These are phyloP conservation scores for Chlorops oryzae DNA, from an alignment of 1,140 invertebrate genomes.

Conservation along the genomic window DNA sequence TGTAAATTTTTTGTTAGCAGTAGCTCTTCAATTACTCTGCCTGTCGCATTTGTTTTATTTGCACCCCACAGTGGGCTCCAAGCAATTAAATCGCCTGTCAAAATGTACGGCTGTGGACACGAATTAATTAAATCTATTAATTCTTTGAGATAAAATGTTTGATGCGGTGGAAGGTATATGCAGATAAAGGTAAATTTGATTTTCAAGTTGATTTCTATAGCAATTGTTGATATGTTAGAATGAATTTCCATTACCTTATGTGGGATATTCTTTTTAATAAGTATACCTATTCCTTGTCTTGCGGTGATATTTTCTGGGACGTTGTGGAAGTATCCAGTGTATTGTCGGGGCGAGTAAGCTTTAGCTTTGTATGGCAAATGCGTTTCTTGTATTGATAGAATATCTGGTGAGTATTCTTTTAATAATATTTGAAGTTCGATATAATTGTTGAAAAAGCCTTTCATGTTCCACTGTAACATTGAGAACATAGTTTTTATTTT, in stretches of 20 bases:
- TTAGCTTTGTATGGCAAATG: background rate
- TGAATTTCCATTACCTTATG: background rate
- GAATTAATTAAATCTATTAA: background rate
- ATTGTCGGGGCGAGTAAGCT: background rate
- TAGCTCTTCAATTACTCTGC: background rate
- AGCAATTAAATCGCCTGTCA: background rate
- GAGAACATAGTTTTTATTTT: background rate
- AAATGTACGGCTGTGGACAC: background rate
- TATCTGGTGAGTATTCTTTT: conserved; percentile 4
- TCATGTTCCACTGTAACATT: conserved; percentile 13
- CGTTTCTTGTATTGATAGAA: conserved; percentile 8
- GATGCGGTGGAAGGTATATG: background rate
- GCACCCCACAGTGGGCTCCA: background rate
- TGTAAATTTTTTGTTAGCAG: background rate
- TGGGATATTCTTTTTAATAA: conserved; percentile 3
- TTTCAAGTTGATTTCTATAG: background rate
- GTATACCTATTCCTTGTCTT: conserved; percentile 2
- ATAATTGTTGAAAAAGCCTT: conserved; percentile 9
- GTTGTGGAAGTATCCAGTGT: conserved; percentile 5
- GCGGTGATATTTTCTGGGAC: background rate
- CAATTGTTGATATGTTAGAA: background rate
- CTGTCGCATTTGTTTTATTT: background rate
- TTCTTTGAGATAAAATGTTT: background rate
- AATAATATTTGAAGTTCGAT: conserved; percentile 3
- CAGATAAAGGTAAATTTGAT: background rate